These are phyloP conservation scores for Acropora tenuis DNA, from an alignment of 64 coral and sea anemone genomes.

Conservation along the genomic window DNA sequence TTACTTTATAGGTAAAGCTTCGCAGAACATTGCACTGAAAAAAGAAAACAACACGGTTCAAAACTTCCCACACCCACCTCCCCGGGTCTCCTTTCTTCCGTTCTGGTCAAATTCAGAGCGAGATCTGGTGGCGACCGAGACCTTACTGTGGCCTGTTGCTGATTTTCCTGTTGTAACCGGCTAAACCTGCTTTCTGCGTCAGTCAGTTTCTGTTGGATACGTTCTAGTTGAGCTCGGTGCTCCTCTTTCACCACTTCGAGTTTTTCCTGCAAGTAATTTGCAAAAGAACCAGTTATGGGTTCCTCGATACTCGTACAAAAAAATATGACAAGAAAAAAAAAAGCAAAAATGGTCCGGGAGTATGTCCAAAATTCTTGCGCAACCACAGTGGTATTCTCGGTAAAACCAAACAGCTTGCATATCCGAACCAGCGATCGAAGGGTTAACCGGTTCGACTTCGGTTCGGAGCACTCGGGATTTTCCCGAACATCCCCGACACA, in stretches of 20 bases:
- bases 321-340: too few relatives aligned
- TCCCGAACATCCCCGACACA: too few relatives aligned
- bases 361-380: too few relatives aligned
- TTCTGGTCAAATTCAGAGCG: conserved; percentile 15
- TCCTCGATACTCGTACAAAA: too few relatives aligned
- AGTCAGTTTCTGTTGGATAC: conserved; percentile 68
- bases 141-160: conserved; percentile 46
- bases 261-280: conserved; percentile 64
- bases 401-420: too few relatives aligned
- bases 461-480: too few relatives aligned
- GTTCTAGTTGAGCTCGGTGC: conserved; percentile 56
- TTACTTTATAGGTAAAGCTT: background rate
- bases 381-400: too few relatives aligned
- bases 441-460: too few relatives aligned
- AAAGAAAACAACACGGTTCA: background rate
- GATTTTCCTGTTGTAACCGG: conserved; percentile 63
- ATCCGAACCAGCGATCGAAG: too few relatives aligned
- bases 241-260: conserved; percentile 67
- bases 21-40: background rate
- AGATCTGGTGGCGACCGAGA: conserved; percentile 77
- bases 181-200: conserved; percentile 70
- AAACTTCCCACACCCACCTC: conserved; percentile 52
- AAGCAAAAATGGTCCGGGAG: too few relatives aligned
- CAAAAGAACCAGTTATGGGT: background rate
- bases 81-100: conserved; percentile 82